Evolutionary conservation across 2,113 vertebrate genomes (phyloP), one percentile per base, ranked within the genome.

Genomic region (Penelope pileata): DNA sequence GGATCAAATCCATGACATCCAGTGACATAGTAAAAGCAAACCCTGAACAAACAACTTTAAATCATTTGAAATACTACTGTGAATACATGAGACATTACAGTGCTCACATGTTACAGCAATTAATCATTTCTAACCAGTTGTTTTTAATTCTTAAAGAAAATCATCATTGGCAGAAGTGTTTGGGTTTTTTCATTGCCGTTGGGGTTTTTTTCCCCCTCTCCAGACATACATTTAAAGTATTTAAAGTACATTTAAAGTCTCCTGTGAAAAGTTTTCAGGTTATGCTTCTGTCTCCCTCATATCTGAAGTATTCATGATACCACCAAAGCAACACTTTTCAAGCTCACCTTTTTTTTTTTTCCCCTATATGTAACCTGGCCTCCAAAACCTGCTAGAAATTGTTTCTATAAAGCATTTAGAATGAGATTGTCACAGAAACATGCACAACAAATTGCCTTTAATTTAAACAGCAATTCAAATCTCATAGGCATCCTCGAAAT

Each of bases 41-140:
- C 89, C 83, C 67, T 86, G 78, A 74, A 74, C 86, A 96, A 96
- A 95, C 84, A 95, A 94, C 93, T 87, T 91, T 70, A 91, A 95
- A 94, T 91, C 88, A 72, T 84, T 86, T 96, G 51, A 72, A 95
- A 95, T 69, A 91, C 83, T 91, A 53, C 60, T 58, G 76, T 53
- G 69, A 91, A 70, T 24, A 76, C 79, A 91, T 24, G 64, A 78
- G 73, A 74, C 69, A 48, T 79, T 38, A 43, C 86, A 84, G 83
- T 0, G 0, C 50, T 90, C 83, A 27, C 56, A 90, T 74, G 48
- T 22, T 86, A 48, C 62, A 83, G 9, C 53, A 94, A 91, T 88
- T 51, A 88, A 88, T 94, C 27, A 82, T 47, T 92, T 82, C 69
- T 75, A 58, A 95, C 72, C 76, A 86, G 47, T 78, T 62, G n/a